Conservation (phyloP, 2,888 invertebrate species). For the Willowsia nigromaculata region DNA sequence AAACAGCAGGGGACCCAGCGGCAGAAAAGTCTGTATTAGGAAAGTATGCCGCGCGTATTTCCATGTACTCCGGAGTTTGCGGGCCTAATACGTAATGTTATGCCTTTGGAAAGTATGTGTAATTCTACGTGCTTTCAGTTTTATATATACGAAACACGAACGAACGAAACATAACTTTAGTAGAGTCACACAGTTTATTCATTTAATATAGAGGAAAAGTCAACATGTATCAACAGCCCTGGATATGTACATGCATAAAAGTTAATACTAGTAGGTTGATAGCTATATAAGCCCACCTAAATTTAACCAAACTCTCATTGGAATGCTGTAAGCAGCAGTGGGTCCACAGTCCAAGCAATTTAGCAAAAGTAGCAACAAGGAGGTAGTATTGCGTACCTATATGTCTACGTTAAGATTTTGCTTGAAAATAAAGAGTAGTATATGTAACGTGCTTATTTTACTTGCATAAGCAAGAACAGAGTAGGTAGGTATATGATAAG, state of each 20-base stretch:
- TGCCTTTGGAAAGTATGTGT: background rate
- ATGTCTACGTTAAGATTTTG: too few relatives aligned
- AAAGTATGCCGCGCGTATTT: background rate
- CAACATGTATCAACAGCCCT: background rate
- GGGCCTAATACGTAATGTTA: background rate
- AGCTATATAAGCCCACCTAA: background rate
- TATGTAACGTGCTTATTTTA: too few relatives aligned
- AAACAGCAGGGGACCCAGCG: constrained; percentile 17
- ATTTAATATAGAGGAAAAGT: constrained; percentile 22
- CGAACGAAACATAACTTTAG: background rate
- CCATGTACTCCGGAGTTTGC: background rate
- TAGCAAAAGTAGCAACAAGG: constrained; percentile 47
- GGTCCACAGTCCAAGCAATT: constrained; percentile 3
- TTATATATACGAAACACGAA: background rate
- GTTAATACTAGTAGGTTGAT: background rate
- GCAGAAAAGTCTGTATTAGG: background rate
- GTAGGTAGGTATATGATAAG: background rate
- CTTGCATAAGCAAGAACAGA: too few relatives aligned
- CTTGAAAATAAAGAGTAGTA: too few relatives aligned
- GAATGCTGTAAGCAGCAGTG: background rate
- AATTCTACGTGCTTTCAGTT: background rate
- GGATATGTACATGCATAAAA: background rate
- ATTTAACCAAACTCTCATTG: background rate
- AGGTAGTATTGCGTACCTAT: background rate
- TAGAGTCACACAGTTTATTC: background rate